Conservation (phyloP, 2,888 invertebrate species). For the Trisateles emortualis region DNA sequence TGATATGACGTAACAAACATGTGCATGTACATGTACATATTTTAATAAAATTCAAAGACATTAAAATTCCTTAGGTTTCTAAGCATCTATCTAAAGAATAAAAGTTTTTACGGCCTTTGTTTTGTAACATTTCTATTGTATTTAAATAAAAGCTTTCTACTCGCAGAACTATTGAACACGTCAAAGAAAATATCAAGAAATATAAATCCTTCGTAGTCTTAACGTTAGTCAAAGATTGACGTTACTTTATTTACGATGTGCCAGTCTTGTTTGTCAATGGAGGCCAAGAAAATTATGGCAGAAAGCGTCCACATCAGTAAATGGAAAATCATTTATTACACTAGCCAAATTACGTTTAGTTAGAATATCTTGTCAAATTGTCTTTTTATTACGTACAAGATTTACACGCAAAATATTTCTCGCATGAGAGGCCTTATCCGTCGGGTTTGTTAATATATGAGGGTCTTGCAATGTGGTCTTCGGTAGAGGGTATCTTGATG, state of each 20-base stretch:
- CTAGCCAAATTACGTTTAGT: constrained; percentile 9
- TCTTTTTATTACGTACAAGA: constrained; percentile 16
- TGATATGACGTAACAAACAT: no score
- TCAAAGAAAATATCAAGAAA: constrained; percentile 5
- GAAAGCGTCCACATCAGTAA: constrained; percentile 22
- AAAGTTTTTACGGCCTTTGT: neutral
- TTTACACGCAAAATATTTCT: constrained; percentile 23
- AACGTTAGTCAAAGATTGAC: constrained; percentile 9
- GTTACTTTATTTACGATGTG: constrained; percentile 24
- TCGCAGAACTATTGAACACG: constrained; percentile 3
- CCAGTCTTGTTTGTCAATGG: constrained; percentile 14
- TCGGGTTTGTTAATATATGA: constrained; percentile 15
- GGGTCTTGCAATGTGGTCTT: constrained; percentile 14
- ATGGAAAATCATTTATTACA: constrained; percentile 31
- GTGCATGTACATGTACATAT: no score
- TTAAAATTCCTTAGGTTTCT: no score
- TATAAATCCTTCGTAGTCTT: constrained; percentile 8
- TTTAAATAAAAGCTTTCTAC: neutral
- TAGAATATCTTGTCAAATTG: constrained; percentile 11
- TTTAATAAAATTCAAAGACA: no score
- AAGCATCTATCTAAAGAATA: neutral
- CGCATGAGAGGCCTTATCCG: constrained; percentile 4
- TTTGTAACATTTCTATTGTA: neutral
- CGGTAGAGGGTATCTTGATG: constrained; percentile 13
- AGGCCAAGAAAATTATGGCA: constrained; percentile 10